Percentiles rank a stretch among this genome's conserved stretches.
Evolutionary conservation across 64 coral and sea anemone genomes (phyloP).

Genomic region (Montipora sp.): DNA sequence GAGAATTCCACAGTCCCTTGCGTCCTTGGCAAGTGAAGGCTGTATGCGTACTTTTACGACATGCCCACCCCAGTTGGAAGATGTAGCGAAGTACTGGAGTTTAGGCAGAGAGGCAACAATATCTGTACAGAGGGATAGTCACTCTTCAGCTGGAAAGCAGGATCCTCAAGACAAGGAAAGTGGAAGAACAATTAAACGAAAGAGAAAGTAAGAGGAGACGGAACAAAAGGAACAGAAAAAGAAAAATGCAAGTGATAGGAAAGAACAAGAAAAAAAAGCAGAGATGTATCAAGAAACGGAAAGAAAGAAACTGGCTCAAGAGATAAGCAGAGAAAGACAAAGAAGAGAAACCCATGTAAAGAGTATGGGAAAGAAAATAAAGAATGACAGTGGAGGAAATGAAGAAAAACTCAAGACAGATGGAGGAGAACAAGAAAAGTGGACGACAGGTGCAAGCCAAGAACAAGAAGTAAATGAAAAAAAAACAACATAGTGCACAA

Average conservation of each 20-base stretch:
- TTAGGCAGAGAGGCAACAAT: not conserved
- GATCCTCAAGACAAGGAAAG: not conserved
- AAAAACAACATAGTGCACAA: not conserved
- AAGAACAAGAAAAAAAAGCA: not conserved
- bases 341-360: not conserved
- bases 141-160: not conserved
- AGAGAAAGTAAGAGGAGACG: not conserved
- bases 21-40: slow-evolving; percentile 44
- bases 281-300: too few relatives aligned
- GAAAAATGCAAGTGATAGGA: not conserved
- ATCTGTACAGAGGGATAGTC: not conserved
- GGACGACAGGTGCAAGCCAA: not conserved
- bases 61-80: not conserved
- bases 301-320: not conserved
- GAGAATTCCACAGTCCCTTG: slow-evolving; percentile 5
- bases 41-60: slow-evolving; percentile 12
- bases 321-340: not conserved
- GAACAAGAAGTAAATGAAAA: not conserved
- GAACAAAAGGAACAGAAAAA: not conserved
- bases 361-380: not conserved
- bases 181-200: not conserved
- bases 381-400: not conserved
- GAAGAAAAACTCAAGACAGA: not conserved
- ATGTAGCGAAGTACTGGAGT: slow-evolving; percentile 13
- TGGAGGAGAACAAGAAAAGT: not conserved